Base-by-base conservation (phyloP, 2,888 invertebrate genomes). In the Drosophila nr. perissopoda region DNA sequence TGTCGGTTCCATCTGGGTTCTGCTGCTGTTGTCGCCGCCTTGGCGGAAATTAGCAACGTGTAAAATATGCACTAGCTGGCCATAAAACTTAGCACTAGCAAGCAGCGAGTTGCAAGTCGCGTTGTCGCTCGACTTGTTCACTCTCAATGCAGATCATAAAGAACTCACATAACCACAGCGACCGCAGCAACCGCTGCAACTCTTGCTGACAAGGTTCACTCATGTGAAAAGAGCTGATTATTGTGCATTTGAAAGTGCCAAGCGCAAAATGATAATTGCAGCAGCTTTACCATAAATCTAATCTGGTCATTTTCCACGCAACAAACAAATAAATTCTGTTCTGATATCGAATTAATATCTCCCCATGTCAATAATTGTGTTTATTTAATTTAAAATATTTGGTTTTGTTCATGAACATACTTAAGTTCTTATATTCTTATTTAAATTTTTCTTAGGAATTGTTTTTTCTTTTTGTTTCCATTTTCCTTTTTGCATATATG, bases 11-110 rank as follows among this genome's bases (percentile, higher is more conserved):
- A 76, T 42, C 78, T 73, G 51, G 42, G 53, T 5, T 38, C 52
- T n/a, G 31, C 21, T 31, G 21, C 29, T 31, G 48, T 25, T n/a
- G 38, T 52, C 58, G 67, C 51, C 42, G 59, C 49, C 72, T 60
- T 48, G 74, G 53, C 63, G 73, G 54, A 78, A 78, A 80, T 80
- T 81, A 80, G 82, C 59, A 60, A 54, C 59, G 83, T 80, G 83
- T 78, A 87, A 87, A 83, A 83, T 83, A 87, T 87, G 69, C 83
- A 85, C 81, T 84, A 63, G 68, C 81, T 38, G 74, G 53, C 69
- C 76, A 76, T 70, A 81, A 81, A 81, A 62, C 68, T 56, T n/a
- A 27, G 56, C 54, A 48, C 13, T 10, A 40, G 42, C 42, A 31
- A 58, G 29, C 49, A 49, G 48, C 40, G 51, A 11, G 29, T 27